Base-by-base conservation (phyloP, 1,140 invertebrate genomes). In the Panagrolaimus sp. region DNA sequence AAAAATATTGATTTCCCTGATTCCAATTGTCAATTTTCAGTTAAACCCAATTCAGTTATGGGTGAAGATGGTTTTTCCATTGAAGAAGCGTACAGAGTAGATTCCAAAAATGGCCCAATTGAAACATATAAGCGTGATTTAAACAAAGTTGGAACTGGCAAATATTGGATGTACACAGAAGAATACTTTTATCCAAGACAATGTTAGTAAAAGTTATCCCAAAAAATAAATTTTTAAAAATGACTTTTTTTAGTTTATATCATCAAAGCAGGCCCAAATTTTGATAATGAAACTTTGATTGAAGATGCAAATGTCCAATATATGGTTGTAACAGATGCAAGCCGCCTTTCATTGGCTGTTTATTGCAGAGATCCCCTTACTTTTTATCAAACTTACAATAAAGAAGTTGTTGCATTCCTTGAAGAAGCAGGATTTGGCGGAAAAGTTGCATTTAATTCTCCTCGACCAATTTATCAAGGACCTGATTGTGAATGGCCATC, bases 121-220 rank as follows among this genome's bases (percentile, higher is more conserved):
- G 80, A 82, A 64, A 83, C 82, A 12, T 82, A 82, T 68, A 82
- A 82, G 67, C 62, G 80, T 21, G 80, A 82, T 64, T 65, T 82
- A 71, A 83, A 82, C 71, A 83, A 82, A 67, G 80, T 83, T 38
- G 80, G 82, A 43, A 72, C 78, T 38, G 80, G 80, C 63, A 76
- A 83, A 65, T 82, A 83, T 65, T 82, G 82, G 80, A 82, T 82
- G 80, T 82, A 82, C 67, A 82, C 80, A 38, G 80, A 82, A 70
- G 80, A 82, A 63, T 82, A 82, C 66, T 82, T 82, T 72, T 82
- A 82, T 68, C 80, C 80, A 10, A 74, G 78, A 72, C 80, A 82
- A 78, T 82, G 80, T 82, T 68, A 68, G 73, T 58, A 43, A 10
- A 48, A 21, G 24, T 17, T 48, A 38, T 69, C 6, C 70, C 3